Base-by-base conservation (phyloP, 2,888 invertebrate genomes). In the Drosophila birchii region DNA sequence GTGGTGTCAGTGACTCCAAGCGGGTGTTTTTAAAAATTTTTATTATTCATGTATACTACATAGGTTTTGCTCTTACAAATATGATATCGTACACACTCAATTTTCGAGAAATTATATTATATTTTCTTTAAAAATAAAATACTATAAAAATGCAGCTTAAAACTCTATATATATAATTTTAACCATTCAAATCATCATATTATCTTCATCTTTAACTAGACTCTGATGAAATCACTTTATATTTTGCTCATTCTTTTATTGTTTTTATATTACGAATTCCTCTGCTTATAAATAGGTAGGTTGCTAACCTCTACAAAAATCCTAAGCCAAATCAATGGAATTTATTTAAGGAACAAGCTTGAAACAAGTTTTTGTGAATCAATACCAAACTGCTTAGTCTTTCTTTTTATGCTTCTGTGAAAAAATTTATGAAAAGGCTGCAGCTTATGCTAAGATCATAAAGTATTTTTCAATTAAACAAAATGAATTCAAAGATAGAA, bases 381-480 rank as follows among this genome's bases (percentile, higher is more conserved):
- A 39, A 26, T 7, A 49, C 26, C 14, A 16, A 58, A 45, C 9
- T 23, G 29, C 29, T 29, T 16, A 5, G 41, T 8, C 12, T 29
- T 12, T 51, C 16, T 51, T 12, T 14, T 20, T 6, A 51, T 51
- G 11, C 6, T 18, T 7, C 12, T 32, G 29, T 9, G 3, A 34
- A 8, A 43, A 20, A n/a, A 26, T 18, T 9, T 61, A 23, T 43
- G 8, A 29, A 49, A 34, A 26, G 12, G 39, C 20, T 16, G 34
- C 34, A 49, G 41, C 34, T 43, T 49, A 62, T 61, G 64, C 41
- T 34, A 43, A 18, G 29, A 41, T 36, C 63, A 45, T 64, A 61
- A 64, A 61, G 26, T 26, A 61, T 64, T 61, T 61, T 61, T 23
- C 18, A 45, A 47, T 60, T 49, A 49, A 62, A 43, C 63, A 59